Base-by-base conservation (phyloP, 1,140 invertebrate genomes). In the Camponotus pennsylvanicus region DNA sequence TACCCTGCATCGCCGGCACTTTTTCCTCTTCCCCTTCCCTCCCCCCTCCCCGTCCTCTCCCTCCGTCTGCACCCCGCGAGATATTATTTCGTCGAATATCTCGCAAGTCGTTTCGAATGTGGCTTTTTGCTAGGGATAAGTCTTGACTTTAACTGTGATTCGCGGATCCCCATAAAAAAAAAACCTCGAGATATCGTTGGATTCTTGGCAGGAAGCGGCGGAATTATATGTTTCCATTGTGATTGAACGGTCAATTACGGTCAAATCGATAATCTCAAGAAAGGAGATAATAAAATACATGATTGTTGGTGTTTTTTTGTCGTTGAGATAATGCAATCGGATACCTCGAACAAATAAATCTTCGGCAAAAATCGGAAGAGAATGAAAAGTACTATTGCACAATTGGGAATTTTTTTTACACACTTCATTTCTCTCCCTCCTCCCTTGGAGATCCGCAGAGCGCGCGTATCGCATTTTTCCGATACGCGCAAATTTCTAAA, bases 11-110 rank as follows among this genome's bases (percentile, higher is more conserved):
- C 69, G 69, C 69, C 40, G 69, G 34, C 78, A 70, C 70, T 85
- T 77, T 55, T 55, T 57, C 69, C 78, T 85, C 61, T 32, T 49
- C 71, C 32, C 9, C 49, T 76, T 40, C 49, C 66, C 49, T 37
- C 8, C 32, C 18, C 37, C 70, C 32, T 15, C 40, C 69, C n/a
- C 66, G 45, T 34, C 8, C n/a, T 27, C 37, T 77, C 32, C 8
- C 40, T 69, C 61, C 32, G 11, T 32, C 49, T 11, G 32, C 42
- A 52, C 59, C 32, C 6, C 32, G 45, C 52, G 34, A 71, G 77
- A 71, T 69, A 64, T 82, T 69, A 73, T 73, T 82, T 83, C 64
- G 57, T 69, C 78, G 75, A 86, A 76, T 76, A 86, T 83, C 67
- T 61, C 45, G 69, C 79, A 69, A 75, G 69, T 75, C 55, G 55